Evolutionary conservation across 2,888 invertebrate genomes (phyloP), one percentile per base, ranked within the genome.

Genomic region (Plemyria rubiginata): DNA sequence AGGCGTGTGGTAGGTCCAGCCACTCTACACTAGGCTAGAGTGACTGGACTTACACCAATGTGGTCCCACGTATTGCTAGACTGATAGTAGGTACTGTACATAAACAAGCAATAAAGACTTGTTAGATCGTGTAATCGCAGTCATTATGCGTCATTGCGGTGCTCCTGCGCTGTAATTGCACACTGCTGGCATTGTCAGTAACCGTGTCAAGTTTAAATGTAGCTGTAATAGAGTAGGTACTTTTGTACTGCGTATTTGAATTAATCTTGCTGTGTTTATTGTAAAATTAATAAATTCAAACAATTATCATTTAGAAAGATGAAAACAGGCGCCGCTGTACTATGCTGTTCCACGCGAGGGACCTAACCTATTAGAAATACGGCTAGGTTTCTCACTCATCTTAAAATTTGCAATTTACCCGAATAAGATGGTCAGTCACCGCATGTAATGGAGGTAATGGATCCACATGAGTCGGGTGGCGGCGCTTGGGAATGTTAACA

Each of bases 201-300:
- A 68, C 56, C 63, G 70, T 74, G 76, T 76, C 77, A 76, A 77
- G 76, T 73, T 69, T 72, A 59, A 29, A 46, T 6, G 36, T 45
- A 45, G 45, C n/a, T 45, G 46, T 36, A 11, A 11, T 9, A 1
- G 8, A 11, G 7, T 2, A 8, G 9, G 11, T 38, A 22, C 8
- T 38, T 32, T 32, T 32, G 32, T 5, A 32, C 32, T 32, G 32
- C 32, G 8, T 32, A 8, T 6, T 8, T 32, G 6, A 8, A 6
- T 32, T 32, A 8, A 38, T 38, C 36, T 38, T 38, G 36, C 36
- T 22, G 46, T n/a, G n/a, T n/a, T n/a, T n/a, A n/a, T n/a, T n/a
- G n/a, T n/a, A n/a, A n/a, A n/a, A n/a, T n/a, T n/a, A n/a, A n/a
- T n/a, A n/a, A n/a, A n/a, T n/a, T n/a, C n/a, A n/a, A n/a, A n/a